Evolutionary conservation across 2,797 vertebrate species (phyloP).

Genomic region (Poeciliopsis paucimaculata): DNA sequence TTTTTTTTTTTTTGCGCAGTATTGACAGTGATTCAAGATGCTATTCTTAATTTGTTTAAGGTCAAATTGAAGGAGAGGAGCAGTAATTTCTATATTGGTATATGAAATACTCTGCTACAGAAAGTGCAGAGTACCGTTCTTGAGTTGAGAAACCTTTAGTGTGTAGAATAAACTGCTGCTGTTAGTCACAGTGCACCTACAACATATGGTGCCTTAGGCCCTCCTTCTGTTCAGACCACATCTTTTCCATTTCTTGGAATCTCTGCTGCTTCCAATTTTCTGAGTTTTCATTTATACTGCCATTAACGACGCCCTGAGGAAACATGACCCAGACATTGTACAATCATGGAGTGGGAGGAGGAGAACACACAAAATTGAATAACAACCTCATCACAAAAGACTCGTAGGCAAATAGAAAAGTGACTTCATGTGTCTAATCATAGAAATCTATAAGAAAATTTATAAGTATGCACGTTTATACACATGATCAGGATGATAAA

Average conservation of each 20-base stretch:
- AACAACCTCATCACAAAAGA: constrained; percentile 61
- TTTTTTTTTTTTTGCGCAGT: neutral
- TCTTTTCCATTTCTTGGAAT: constrained; percentile 78
- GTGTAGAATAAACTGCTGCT: constrained; percentile 27
- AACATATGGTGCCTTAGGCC: constrained; percentile 68
- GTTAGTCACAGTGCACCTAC: constrained; percentile 61
- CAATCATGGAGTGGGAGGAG: constrained; percentile 47
- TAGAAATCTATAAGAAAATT: constrained; percentile 8
- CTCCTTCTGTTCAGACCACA: constrained; percentile 60
- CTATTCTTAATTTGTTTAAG: constrained; percentile 46
- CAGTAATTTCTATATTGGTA: constrained; percentile 26
- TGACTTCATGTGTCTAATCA: constrained; percentile 7
- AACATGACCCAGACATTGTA: constrained; percentile 60
- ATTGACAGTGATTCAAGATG: constrained; percentile 57
- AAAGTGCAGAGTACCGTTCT: constrained; percentile 13
- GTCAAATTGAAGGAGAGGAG: constrained; percentile 30
- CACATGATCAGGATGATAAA: constrained; percentile 5
- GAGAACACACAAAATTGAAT: constrained; percentile 64
- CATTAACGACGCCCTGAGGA: constrained; percentile 76
- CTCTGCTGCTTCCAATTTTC: constrained; percentile 70
- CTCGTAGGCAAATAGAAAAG: constrained; percentile 30
- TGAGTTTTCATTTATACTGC: constrained; percentile 75
- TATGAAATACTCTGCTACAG: constrained; percentile 13
- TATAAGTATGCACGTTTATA: constrained; percentile 7
- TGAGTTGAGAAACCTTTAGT: constrained; percentile 20